Evolutionary conservation across 2,113 vertebrate species (phyloP).

Genomic region (Pterocles burchelli): DNA sequence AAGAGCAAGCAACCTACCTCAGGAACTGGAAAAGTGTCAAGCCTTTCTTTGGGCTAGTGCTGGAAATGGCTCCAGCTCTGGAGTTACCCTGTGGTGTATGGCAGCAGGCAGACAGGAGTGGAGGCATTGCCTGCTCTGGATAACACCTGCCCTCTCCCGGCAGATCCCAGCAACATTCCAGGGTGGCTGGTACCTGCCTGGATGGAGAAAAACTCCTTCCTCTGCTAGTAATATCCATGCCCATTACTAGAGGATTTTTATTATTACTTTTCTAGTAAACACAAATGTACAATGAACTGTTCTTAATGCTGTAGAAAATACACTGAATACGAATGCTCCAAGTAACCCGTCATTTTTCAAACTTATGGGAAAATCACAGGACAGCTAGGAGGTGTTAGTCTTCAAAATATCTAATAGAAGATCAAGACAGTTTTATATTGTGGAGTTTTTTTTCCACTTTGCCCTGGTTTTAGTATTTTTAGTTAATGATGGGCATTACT

Average conservation of each 20-base stretch:
- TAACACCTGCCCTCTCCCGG: constrained; percentile 10
- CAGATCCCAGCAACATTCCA: background rate
- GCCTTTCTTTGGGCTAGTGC: background rate
- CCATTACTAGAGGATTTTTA: background rate
- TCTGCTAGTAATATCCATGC: background rate
- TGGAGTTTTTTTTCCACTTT: too few species aligned
- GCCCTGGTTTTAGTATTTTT: background rate
- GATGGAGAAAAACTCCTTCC: background rate
- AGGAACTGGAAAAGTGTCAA: background rate
- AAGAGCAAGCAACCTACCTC: background rate
- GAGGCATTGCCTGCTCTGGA: rapidly evolving
- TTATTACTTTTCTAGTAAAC: background rate
- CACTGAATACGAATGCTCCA: background rate
- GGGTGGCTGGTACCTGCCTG: background rate
- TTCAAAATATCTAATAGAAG: background rate
- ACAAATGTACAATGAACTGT: background rate
- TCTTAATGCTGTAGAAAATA: background rate
- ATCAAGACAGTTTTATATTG: background rate
- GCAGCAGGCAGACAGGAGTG: background rate
- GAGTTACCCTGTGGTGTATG: background rate
- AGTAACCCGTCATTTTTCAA: background rate
- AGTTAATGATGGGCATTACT: background rate
- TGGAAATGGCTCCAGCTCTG: background rate
- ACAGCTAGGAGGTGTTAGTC: background rate
- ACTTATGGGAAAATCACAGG: background rate